phyloP scores from a whole-genome alignment of 2,113 vertebrate genomes.

The Leucoraja erinaceus region DNA sequence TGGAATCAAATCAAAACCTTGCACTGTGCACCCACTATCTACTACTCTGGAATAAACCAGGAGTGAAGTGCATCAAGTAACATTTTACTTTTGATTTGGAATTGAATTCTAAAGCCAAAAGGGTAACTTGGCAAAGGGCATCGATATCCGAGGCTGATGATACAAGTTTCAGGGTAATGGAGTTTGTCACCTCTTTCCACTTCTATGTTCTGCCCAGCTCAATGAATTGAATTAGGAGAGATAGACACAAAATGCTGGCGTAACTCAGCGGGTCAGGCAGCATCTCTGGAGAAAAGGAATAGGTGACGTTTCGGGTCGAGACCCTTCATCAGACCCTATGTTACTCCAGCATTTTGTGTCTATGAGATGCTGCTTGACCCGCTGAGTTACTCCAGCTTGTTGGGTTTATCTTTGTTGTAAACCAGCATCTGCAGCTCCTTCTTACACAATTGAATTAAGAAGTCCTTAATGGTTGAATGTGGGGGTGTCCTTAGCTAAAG shows the following conservation, averaged over 20 bases:
- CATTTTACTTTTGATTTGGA: neutral
- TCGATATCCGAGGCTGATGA: neutral
- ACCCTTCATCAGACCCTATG: too few relatives aligned
- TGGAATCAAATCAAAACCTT: neutral
- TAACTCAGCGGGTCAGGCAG: too few relatives aligned
- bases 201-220: neutral
- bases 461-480: neutral
- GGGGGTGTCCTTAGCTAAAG: neutral
- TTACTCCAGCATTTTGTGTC: too few relatives aligned
- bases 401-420: too few relatives aligned
- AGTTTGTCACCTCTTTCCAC: neutral
- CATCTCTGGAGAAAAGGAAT: too few relatives aligned
- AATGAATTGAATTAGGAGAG: neutral
- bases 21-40: neutral
- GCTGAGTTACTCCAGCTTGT: too few relatives aligned
- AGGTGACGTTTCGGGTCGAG: too few relatives aligned
- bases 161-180: neutral
- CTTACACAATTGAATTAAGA: neutral
- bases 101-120: neutral
- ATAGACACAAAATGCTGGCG: too few relatives aligned
- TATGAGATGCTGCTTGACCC: too few relatives aligned
- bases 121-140: neutral
- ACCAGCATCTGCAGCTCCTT: too few relatives aligned
- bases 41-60: neutral
- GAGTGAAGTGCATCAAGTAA: neutral